These are phyloP conservation scores for Chromobotia macracanthus DNA, from an alignment of 2,797 vertebrate genomes.

Conservation along the genomic window DNA sequence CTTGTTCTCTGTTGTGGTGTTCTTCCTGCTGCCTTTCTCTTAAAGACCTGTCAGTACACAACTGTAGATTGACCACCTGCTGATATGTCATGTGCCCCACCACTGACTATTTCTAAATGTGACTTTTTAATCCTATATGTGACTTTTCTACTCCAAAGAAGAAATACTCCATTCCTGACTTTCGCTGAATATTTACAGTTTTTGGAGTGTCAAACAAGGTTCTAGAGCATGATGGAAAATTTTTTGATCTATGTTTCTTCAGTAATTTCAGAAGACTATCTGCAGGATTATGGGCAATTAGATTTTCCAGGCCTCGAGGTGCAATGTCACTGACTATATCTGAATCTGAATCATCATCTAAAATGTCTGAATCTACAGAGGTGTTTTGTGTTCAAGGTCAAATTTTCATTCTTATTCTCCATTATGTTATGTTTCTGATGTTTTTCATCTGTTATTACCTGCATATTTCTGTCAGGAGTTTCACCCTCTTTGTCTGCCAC, in stretches of 20 bases:
- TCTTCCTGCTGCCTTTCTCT: conserved; percentile 4
- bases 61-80: neutral
- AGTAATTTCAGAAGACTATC: neutral
- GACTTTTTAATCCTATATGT: neutral
- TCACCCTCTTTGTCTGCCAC: neutral
- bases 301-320: neutral
- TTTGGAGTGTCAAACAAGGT: neutral
- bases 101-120: conserved; percentile 5
- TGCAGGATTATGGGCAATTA: neutral
- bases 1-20: neutral
- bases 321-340: conserved; percentile 4
- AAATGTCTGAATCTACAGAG: neutral
- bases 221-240: neutral
- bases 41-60: neutral
- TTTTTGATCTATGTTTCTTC: neutral
- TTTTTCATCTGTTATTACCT: neutral
- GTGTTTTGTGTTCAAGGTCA: neutral
- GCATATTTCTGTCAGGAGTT: neutral
- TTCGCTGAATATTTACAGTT: conserved; percentile 2
- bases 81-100: neutral
- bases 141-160: neutral
- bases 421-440: neutral
- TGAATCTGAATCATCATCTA: neutral
- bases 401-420: neutral
- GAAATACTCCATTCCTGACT: conserved; percentile 17